phyloP scores from a whole-genome alignment of 2,797 vertebrate species.

The Lindbergichthys nudifrons region DNA sequence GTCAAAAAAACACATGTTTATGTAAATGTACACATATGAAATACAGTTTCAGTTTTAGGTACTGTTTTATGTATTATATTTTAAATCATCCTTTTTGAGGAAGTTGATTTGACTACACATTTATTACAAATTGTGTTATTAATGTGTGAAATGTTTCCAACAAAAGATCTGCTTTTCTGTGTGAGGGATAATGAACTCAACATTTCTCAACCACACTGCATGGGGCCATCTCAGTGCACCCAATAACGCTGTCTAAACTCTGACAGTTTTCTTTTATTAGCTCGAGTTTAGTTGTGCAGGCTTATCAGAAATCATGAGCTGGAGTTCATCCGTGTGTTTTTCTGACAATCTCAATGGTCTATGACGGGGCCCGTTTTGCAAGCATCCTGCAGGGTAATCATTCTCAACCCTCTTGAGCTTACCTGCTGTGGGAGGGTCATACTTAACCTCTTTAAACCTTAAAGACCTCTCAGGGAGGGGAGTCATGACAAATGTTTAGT shows the following conservation, averaged over 20 bases:
- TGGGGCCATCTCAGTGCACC: conserved; percentile 1
- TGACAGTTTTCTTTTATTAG: conserved; percentile 45
- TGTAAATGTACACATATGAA: conserved; percentile 2
- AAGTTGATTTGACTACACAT: background rate
- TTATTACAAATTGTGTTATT: background rate
- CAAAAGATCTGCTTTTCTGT: background rate
- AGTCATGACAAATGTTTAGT: conserved; percentile 13
- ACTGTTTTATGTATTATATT: background rate
- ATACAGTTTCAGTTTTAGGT: background rate
- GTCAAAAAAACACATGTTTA: background rate
- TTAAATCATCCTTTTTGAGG: background rate
- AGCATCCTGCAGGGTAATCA: conserved; percentile 51
- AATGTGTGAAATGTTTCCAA: background rate
- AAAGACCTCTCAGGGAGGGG: conserved; percentile 20
- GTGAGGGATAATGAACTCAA: background rate
- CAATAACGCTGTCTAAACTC: conserved; percentile 13
- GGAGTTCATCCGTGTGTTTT: conserved; percentile 49
- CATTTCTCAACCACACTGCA: background rate
- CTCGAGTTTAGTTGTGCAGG: conserved; percentile 14
- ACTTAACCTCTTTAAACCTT: conserved; percentile 27
- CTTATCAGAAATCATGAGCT: conserved; percentile 43
- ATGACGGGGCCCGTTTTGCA: conserved; percentile 52
- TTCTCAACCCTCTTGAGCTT: conserved; percentile 41
- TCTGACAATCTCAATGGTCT: conserved; percentile 44
- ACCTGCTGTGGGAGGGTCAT: conserved; percentile 24